These are phyloP conservation scores for cat (Felis catus) DNA, from an alignment of 2,113 vertebrate species.

Conservation along the genomic window F.catus_Fca126_mat1.0 CM031418.1:124687001-124687500, in stretches of 20 bases:
- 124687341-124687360: neutral
- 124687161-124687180: neutral
- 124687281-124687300: neutral
- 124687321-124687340: neutral
- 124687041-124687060: neutral
- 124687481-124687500: neutral
- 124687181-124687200: neutral
- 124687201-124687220: too few relatives aligned
- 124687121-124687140: neutral
- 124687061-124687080: neutral
- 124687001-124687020: neutral
- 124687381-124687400: neutral
- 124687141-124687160: neutral
- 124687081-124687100: neutral
- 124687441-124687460: neutral
- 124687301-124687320: neutral
- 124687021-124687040: neutral
- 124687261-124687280: too few relatives aligned
- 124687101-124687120: neutral
- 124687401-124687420: neutral
- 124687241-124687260: rapidly evolving
- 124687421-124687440: neutral
- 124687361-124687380: neutral
- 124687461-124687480: neutral
- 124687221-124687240: rapidly evolving